Percentiles rank a stretch among this genome's conserved stretches.
phyloP scores from a whole-genome alignment of 2,113 vertebrate species.

The Plecotus auritus region DNA sequence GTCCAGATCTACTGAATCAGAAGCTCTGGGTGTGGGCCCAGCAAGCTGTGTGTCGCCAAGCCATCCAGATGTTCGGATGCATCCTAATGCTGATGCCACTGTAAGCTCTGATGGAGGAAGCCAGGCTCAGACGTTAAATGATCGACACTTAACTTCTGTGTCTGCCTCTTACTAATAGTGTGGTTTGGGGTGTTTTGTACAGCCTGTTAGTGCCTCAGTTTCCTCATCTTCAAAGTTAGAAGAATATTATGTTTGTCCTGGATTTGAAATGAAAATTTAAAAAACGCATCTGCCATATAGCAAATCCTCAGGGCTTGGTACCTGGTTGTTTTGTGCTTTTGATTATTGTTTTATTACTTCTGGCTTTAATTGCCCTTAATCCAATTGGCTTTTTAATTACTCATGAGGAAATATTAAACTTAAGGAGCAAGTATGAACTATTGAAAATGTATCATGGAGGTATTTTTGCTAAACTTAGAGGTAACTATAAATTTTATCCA shows the following conservation, averaged over 20 bases:
- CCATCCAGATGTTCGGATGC: not conserved
- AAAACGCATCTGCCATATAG: not conserved
- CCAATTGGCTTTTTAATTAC: not conserved
- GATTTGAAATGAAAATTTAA: not conserved
- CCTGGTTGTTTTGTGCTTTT: not conserved
- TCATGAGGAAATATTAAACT: conserved; percentile 18
- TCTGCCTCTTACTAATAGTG: not conserved
- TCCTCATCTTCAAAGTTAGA: not conserved
- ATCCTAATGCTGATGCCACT: not conserved
- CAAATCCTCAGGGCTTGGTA: not conserved
- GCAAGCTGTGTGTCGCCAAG: not conserved
- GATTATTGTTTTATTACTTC: not conserved
- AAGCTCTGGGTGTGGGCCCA: not conserved
- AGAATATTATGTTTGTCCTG: not conserved
- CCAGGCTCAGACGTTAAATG: not conserved
- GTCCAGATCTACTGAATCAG: not conserved
- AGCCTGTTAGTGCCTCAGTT: not conserved
- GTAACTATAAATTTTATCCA: not conserved
- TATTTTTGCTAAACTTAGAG: not conserved
- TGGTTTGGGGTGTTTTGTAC: not conserved
- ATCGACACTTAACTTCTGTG: not conserved
- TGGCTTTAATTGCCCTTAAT: not conserved
- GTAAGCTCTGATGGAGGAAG: not conserved
- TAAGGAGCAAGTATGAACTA: not conserved
- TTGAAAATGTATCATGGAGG: not conserved